Base-by-base conservation (phyloP, 2,113 vertebrate genomes). In the Perca fluviatilis region DNA sequence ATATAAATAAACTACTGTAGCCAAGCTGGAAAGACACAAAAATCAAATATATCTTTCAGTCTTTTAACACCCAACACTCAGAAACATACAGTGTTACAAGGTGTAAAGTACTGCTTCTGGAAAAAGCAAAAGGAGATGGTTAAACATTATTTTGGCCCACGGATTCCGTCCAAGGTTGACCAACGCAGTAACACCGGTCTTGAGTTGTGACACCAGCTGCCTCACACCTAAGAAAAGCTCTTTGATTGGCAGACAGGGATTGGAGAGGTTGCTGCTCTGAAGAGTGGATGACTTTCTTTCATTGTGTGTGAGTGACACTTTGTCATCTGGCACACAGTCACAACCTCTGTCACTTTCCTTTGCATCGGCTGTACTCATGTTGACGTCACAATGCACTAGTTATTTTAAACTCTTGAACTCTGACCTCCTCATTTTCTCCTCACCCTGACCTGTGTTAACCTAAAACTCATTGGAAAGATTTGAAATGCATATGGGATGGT, bases 191-290 rank as follows among this genome's bases (percentile, higher is more conserved):
- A 67, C 23, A 12, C 25, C 49, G 51, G 46, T 69, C 74, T 54
- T 74, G 70, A 76, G 63, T 74, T 71, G 50, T 87, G 83, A 86
- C 88, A 91, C 33, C 58, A 82, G 66, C 86, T 73, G 79, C 85
- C 74, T 67, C 61, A 79, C 79, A 74, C 85, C 71, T 75, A 30
- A 72, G 72, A 75, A 84, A 82, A 75, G 21, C 75, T 80, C 27
- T 54, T 19, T 89, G 83, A 88, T 33, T 77, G 85, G 62, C 73
- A 83, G 82, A 89, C 74, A 71, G 33, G 74, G 74, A 36, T n/a
- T 16, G 51, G 14, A 87, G 60, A 53, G 36, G 69, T 56, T 79
- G 53, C 53, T 75, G 2, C 71, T 72, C n/a, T 69, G 50, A 66
- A 46, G 63, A 74, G 74, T 69, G 57, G 46, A 79, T 62, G 60